Conservation (phyloP, 2,797 vertebrate genomes). For the Cuniculus paca region DNA sequence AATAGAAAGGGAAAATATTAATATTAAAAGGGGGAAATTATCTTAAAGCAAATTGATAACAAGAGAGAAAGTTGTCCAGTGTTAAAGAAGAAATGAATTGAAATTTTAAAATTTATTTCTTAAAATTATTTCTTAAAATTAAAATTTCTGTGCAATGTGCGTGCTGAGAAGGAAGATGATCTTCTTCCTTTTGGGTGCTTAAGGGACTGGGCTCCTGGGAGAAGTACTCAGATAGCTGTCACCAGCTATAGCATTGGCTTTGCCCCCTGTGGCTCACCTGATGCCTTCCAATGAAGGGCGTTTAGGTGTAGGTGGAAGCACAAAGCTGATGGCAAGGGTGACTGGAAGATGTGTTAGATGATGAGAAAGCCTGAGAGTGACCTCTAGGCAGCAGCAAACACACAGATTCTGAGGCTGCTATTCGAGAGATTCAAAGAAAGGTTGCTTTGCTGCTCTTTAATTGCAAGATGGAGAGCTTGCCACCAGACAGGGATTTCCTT, state of each 20-base stretch:
- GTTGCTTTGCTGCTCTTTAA: neutral
- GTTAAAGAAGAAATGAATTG: slow-evolving; percentile 28
- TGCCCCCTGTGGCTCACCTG: neutral
- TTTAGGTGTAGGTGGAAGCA: neutral
- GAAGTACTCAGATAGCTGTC: neutral
- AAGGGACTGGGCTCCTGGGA: neutral
- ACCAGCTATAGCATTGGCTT: neutral
- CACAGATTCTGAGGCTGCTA: neutral
- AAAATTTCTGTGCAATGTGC: neutral
- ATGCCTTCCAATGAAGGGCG: neutral
- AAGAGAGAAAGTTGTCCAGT: neutral
- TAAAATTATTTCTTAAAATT: too few species aligned
- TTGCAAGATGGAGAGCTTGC: neutral
- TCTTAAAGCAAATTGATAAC: neutral
- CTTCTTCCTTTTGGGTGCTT: neutral
- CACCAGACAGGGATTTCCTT: neutral
- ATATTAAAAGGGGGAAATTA: neutral
- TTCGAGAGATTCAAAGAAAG: slow-evolving; percentile 12
- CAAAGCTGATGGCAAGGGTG: neutral
- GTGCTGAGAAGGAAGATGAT: neutral
- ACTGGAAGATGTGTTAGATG: neutral
- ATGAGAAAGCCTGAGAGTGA: neutral
- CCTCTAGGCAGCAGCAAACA: neutral
- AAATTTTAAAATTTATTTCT: neutral
- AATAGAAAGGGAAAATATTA: neutral